Percentiles rank a stretch among this genome's conserved stretches.
These are phyloP conservation scores for Hemitrygon akajei DNA, from an alignment of 2,797 vertebrate species.

Conservation along the genomic window DNA sequence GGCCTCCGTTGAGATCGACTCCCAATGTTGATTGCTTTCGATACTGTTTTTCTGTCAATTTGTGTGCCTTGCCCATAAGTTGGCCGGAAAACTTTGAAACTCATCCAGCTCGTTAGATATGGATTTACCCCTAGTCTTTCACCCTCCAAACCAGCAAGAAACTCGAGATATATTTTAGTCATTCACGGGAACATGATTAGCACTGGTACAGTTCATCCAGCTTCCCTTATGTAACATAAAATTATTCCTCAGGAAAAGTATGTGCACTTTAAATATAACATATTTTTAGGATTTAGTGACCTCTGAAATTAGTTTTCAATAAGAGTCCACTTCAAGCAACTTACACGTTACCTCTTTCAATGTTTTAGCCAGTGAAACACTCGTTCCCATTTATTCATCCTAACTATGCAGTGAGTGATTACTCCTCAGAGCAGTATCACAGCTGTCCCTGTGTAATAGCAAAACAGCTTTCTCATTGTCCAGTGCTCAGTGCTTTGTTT, in stretches of 20 bases:
- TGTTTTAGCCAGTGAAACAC: not conserved
- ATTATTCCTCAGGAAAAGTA: not conserved
- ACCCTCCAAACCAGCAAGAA: not conserved
- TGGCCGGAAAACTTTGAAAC: too few species aligned
- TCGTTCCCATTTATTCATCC: not conserved
- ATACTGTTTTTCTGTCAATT: too few species aligned
- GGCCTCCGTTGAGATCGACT: too few species aligned
- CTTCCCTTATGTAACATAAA: not conserved
- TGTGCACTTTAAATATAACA: not conserved
- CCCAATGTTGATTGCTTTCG: too few species aligned
- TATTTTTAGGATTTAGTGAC: not conserved
- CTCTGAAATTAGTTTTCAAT: not conserved
- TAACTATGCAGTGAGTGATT: slow-evolving; percentile 47
- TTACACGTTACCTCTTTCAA: not conserved
- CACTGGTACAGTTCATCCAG: not conserved
- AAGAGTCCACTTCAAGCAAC: not conserved
- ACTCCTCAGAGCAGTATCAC: slow-evolving; percentile 52
- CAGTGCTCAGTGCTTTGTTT: slow-evolving; percentile 59
- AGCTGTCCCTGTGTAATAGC: slow-evolving; percentile 50
- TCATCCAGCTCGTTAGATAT: too few species aligned
- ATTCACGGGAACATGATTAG: not conserved
- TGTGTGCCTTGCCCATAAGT: too few species aligned
- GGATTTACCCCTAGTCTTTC: not conserved
- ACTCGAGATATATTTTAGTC: not conserved
- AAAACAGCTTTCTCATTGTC: slow-evolving; percentile 62